Conservation (phyloP, 2,888 invertebrate genomes). For the Crocallis elinguaria region DNA sequence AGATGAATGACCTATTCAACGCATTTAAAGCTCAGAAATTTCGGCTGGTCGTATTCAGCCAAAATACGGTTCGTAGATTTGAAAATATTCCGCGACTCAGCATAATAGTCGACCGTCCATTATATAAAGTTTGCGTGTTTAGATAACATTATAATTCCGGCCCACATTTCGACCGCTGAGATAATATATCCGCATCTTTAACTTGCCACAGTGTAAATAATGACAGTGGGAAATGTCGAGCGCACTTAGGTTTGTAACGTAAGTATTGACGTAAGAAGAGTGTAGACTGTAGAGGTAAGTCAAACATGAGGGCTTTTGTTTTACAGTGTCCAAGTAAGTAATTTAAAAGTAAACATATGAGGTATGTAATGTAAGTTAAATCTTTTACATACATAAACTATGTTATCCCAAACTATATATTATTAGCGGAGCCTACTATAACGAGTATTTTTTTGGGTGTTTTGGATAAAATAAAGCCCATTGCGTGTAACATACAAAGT, state of each 20-base stretch:
- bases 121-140: constrained; percentile 28
- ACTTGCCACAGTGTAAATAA: constrained; percentile 9
- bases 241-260: background rate
- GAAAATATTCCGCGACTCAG: constrained; percentile 9
- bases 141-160: constrained; percentile 24
- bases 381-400: too few species aligned
- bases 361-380: too few species aligned
- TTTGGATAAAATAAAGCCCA: too few species aligned
- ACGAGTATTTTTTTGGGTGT: too few species aligned
- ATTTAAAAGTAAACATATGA: too few species aligned
- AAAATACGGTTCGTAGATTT: background rate
- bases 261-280: too few species aligned
- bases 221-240: background rate
- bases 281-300: too few species aligned
- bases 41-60: background rate
- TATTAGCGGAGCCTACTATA: too few species aligned
- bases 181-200: constrained; percentile 21
- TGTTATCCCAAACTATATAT: too few species aligned
- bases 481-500: too few species aligned
- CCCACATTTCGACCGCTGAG: constrained; percentile 14
- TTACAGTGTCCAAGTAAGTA: too few species aligned
- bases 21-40: background rate
- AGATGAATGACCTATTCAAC: background rate
- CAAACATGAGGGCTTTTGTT: too few species aligned
- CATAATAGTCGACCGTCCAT: background rate